phyloP scores from a whole-genome alignment of 2,113 vertebrate genomes.

The Amia ocellicauda region DNA sequence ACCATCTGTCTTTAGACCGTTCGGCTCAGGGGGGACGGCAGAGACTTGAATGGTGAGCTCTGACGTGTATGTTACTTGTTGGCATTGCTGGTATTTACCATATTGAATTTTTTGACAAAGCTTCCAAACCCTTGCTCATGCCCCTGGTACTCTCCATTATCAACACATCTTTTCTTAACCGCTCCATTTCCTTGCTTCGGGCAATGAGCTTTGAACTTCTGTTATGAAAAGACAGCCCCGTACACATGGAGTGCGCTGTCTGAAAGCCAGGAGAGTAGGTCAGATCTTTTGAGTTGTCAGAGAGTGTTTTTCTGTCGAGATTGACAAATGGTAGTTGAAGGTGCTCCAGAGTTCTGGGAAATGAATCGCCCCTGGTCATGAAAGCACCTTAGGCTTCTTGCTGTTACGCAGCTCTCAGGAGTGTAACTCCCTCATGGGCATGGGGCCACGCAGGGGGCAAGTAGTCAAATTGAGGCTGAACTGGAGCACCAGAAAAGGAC shows the following conservation, averaged over 20 bases:
- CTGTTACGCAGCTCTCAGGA: background rate
- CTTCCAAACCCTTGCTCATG: background rate
- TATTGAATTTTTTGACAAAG: background rate
- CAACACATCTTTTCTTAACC: background rate
- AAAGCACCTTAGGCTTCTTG: background rate
- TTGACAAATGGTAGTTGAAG: conserved; percentile 4
- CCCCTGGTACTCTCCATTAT: background rate
- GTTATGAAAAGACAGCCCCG: background rate
- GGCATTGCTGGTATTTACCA: background rate
- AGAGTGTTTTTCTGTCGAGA: background rate
- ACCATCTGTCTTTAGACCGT: too few relatives aligned
- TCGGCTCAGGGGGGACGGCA: too few relatives aligned
- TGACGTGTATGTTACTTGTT: background rate
- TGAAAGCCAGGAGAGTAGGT: background rate
- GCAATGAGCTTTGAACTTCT: background rate
- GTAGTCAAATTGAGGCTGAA: too few relatives aligned
- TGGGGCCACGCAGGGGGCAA: too few relatives aligned
- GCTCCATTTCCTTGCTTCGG: too few relatives aligned
- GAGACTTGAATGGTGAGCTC: background rate
- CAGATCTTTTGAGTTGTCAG: background rate
- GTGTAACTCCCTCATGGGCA: too few relatives aligned
- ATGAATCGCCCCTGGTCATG: background rate
- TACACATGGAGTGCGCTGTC: background rate
- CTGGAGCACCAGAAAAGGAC: too few relatives aligned
- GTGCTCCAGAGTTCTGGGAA: background rate